These are phyloP conservation scores for Synergus itoensis DNA, from an alignment of 2,888 invertebrate species.

Conservation along the genomic window DNA sequence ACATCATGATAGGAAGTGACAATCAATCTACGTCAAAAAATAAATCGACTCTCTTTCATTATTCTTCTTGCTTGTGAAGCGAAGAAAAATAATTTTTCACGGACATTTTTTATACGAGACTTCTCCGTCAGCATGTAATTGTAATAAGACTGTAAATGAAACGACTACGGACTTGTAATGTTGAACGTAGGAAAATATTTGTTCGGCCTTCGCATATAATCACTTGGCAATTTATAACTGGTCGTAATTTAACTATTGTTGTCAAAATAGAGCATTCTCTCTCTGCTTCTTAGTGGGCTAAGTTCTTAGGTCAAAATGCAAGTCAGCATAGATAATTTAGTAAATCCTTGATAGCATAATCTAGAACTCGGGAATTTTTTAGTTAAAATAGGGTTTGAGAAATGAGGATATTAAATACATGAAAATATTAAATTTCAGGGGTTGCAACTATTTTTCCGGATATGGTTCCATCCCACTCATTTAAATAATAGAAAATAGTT, in stretches of 20 bases:
- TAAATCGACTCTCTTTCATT: slow-evolving; percentile 11
- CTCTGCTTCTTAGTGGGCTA: not conserved
- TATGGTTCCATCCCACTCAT: no score
- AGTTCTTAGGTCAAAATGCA: slow-evolving; percentile 16
- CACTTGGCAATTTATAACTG: slow-evolving; percentile 21
- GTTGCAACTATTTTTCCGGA: no score
- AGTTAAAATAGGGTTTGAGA: no score
- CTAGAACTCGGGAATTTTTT: not conserved
- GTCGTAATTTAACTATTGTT: slow-evolving; percentile 21
- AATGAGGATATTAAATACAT: no score
- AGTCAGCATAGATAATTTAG: not conserved
- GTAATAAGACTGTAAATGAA: not conserved
- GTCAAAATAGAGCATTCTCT: slow-evolving; percentile 4
- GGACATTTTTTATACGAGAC: not conserved
- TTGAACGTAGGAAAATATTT: slow-evolving; percentile 22
- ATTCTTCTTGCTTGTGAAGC: not conserved
- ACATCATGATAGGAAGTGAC: not conserved
- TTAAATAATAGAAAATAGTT: no score
- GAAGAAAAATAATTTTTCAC: not conserved
- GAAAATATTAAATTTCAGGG: no score
- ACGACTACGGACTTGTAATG: not conserved
- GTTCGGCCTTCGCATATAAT: slow-evolving; percentile 1
- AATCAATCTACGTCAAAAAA: slow-evolving; percentile 28
- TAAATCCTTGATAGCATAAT: not conserved
- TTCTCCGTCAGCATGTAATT: not conserved